Base-by-base conservation (phyloP, 2,797 vertebrate species). In the Enoplosus armatus region DNA sequence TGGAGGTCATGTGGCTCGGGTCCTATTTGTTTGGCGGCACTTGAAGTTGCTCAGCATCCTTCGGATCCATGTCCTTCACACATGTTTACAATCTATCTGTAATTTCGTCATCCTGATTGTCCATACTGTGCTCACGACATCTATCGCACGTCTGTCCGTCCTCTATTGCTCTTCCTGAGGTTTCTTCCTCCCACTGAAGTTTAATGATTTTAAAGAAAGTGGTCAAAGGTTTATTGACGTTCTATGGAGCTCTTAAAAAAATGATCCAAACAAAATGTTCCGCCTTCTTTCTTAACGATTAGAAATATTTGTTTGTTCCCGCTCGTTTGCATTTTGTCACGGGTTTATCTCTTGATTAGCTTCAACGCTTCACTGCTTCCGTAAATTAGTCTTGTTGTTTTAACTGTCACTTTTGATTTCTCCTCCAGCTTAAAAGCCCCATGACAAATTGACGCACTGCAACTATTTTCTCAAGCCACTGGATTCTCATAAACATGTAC, bases 401-500 rank as follows among this genome's bases (percentile, higher is more conserved):
- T 90, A 89, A 89, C 90, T 90, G 92, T 94, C 93, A 85, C 91
- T 91, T 94, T 86, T 84, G 73, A 94, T 95, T 94, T 91, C 83
- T 54, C 85, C 81, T 72, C 65, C 56, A 61, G 77, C 77, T 87
- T 66, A 79, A 89, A 90, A 80, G 35, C 67, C 73, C 90, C 72
- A 5, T 92, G 93, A 94, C 93, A 71, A 95, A 95, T 93, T 62
- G 61, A 64, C 72, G 83, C 65, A 85, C 83, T 78, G 68, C 80
- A 77, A 86, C 83, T 89, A 83, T 90, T 92, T 91, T 90, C 77
- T 53, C 88, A 85, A 85, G 75, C 86, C 87, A 66, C 31, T 87
- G 90, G 37, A 72, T 90, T 83, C 82, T 75, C 45, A 50, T 72
- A 79, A 72, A 78, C 82, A 76, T 68, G 76, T 79, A 63, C 74